These are phyloP conservation scores for Catocala sponsa DNA, from an alignment of 2,888 invertebrate species.

Conservation along the genomic window DNA sequence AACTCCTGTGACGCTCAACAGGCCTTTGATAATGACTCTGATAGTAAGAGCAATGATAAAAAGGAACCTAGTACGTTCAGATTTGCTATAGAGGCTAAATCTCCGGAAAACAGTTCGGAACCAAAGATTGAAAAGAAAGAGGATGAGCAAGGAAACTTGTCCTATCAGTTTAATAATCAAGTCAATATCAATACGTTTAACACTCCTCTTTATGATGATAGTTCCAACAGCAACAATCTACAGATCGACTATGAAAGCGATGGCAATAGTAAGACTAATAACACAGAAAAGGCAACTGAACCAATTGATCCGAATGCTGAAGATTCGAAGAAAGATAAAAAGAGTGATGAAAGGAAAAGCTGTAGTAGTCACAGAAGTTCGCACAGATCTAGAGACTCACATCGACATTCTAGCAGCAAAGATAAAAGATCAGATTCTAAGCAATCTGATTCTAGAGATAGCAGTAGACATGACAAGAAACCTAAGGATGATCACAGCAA, in stretches of 20 bases:
- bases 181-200: conserved; percentile 76
- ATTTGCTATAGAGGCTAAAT: conserved; percentile 78
- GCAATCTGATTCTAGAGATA: conserved; percentile 75
- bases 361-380: conserved; percentile 76
- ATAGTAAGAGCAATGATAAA: conserved; percentile 65
- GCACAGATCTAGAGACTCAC: conserved; percentile 77
- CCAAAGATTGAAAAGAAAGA: conserved; percentile 70
- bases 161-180: conserved; percentile 78
- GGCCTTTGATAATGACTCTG: conserved; percentile 76
- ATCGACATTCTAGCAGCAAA: conserved; percentile 78
- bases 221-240: conserved; percentile 80
- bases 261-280: conserved; percentile 80
- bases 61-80: conserved; percentile 77
- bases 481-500: conserved; percentile 75
- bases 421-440: conserved; percentile 77
- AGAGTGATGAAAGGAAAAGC: conserved; percentile 70
- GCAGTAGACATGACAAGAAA: conserved; percentile 75
- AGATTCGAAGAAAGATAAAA: conserved; percentile 73
- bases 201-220: conserved; percentile 80
- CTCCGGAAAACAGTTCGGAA: conserved; percentile 66
- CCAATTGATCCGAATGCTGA: conserved; percentile 69
- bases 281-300: conserved; percentile 68
- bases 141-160: conserved; percentile 62
- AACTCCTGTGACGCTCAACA: conserved; percentile 84
- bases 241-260: conserved; percentile 85